Base-by-base conservation (phyloP, 2,113 vertebrate genomes). In the Galemys pyrenaicus region DNA sequence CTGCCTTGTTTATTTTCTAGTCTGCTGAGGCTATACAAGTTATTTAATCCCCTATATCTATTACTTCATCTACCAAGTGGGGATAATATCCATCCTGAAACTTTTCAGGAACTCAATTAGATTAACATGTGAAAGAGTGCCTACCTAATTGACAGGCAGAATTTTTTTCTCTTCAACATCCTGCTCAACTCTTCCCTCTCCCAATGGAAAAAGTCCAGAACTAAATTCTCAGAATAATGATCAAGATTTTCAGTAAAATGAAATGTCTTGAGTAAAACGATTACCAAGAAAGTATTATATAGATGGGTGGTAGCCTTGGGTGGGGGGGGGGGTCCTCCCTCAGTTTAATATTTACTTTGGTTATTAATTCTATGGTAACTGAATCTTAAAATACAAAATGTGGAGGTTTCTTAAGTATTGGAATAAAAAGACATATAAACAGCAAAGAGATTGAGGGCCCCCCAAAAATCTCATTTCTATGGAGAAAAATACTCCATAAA, bases 301-400 rank as follows among this genome's bases (percentile, higher is more conserved):
- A 78, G 51, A 30, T 6, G 13, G 19, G 32, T 67, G 49, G 3
- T 51, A 16, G 49, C 7, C 6, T 46, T 46, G n/a, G 49, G 30
- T 12, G 87, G 22, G 11, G 3, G 12, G 9, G 32, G n/a, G 10
- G 39, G 9, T 17, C n/a, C 44, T 51, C 22, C 19, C 37, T 84
- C 37, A 77, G 65, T 75, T 82, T 56, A 87, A 24, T 39, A 89
- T 67, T 74, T 17, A 80, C 32, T 6, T 94, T 89, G 26, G 64
- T 64, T 49, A 94, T 82, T 51, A 96, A 94, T 79, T 86, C 28
- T 90, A 28, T 41, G 6, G 13, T 84, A 87, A 84, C 26, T 87
- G 73, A 79, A 74, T 54, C 46, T 82, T 60, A 87, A 90, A 86
- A 56, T 64, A 92, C 54, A 91, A 74, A 80, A 79, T 17, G 46